These are phyloP conservation scores for Cherax destructor DNA, from an alignment of 1,140 invertebrate species.

Conservation along the genomic window DNA sequence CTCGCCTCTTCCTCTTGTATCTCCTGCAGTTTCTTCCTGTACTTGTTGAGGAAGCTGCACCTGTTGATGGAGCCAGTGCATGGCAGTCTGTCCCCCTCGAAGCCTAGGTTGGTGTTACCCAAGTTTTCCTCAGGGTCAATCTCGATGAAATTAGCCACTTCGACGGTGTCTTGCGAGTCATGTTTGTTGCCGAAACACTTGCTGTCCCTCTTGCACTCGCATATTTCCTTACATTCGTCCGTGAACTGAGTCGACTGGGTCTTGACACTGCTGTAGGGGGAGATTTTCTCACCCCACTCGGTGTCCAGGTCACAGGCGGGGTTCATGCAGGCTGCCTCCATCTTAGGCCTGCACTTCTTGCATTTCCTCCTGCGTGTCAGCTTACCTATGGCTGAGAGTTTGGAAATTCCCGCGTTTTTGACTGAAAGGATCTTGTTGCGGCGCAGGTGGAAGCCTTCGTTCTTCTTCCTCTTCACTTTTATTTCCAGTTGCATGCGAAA, in stretches of 20 bases:
- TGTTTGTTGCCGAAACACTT: neutral
- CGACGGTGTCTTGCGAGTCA: slow-evolving; percentile 7
- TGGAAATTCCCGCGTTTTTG: slow-evolving; percentile 22
- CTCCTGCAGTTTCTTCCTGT: slow-evolving; percentile 53
- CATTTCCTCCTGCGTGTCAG: slow-evolving; percentile 36
- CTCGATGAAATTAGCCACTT: slow-evolving; percentile 47
- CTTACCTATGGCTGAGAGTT: slow-evolving; percentile 47
- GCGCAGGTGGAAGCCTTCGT: slow-evolving; percentile 37
- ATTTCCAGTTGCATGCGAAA: slow-evolving; percentile 61
- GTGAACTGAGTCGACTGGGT: slow-evolving; percentile 58
- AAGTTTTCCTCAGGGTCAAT: slow-evolving; percentile 29
- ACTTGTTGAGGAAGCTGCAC: slow-evolving; percentile 64
- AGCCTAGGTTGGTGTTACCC: slow-evolving; percentile 39
- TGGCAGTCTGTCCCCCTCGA: slow-evolving; percentile 22
- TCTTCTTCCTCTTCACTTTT: slow-evolving; percentile 55
- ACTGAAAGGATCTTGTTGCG: slow-evolving; percentile 49
- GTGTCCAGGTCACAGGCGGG: slow-evolving; percentile 34
- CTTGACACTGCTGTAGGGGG: slow-evolving; percentile 58
- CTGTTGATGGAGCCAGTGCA: slow-evolving; percentile 46
- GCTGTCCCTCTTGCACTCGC: neutral
- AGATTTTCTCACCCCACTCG: slow-evolving; percentile 38
- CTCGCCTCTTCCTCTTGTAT: slow-evolving; percentile 51
- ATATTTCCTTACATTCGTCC: slow-evolving; percentile 42
- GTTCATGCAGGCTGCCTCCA: slow-evolving; percentile 26
- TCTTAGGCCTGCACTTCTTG: neutral